Conservation (phyloP, 1,140 invertebrate genomes). For the Drosophila rhopaloa region DNA sequence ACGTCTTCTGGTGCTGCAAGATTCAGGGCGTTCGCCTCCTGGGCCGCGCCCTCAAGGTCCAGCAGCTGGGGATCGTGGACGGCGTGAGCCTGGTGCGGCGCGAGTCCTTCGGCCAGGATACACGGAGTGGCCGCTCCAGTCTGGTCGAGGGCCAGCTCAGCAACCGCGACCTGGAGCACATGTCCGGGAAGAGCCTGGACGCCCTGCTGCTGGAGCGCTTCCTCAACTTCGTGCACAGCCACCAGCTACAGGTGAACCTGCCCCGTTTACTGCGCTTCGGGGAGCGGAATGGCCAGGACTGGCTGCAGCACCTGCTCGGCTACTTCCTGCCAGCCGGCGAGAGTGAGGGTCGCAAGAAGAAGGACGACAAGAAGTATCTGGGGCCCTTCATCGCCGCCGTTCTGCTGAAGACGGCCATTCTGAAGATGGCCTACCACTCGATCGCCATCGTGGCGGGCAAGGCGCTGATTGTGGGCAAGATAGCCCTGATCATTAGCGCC, state of each 20-base stretch:
- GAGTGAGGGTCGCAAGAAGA: conserved; percentile 86
- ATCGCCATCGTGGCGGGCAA: conserved; percentile 90
- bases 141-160: conserved; percentile 85
- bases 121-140: conserved; percentile 84
- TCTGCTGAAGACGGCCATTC: conserved; percentile 88
- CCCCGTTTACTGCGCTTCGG: conserved; percentile 82
- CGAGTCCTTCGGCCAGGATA: conserved; percentile 59
- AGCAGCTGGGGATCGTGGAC: conserved; percentile 87
- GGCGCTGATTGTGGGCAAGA: conserved; percentile 87
- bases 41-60: conserved; percentile 87
- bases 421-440: conserved; percentile 90
- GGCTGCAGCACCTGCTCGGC: conserved; percentile 63
- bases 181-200: conserved; percentile 85
- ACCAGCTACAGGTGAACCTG: conserved; percentile 87
- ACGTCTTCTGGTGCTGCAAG: conserved; percentile 89
- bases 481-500: conserved; percentile 90
- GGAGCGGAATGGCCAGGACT: conserved; percentile 73
- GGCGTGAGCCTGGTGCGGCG: conserved; percentile 86
- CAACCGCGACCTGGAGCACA: conserved; percentile 86
- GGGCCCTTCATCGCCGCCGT: conserved; percentile 87
- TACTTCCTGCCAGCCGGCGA: conserved; percentile 61
- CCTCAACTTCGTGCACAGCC: conserved; percentile 87
- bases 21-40: conserved; percentile 87
- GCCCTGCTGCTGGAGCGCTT: conserved; percentile 87
- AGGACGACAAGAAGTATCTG: conserved; percentile 87